Base-by-base conservation (phyloP, 2,888 invertebrate genomes). In the Sipunculus nudus region DNA sequence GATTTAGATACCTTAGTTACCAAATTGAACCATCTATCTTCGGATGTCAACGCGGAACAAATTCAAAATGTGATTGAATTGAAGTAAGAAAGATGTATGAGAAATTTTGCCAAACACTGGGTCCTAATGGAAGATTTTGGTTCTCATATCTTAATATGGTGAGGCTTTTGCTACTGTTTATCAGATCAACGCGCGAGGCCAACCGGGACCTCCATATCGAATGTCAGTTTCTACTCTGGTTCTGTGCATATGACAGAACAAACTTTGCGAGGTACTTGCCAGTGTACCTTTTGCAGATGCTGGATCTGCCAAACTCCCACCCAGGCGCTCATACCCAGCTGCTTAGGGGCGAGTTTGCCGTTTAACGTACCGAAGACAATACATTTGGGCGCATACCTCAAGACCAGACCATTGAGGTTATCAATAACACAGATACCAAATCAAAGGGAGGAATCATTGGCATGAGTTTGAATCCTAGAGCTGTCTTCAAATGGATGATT, bases 401-500 rank as follows among this genome's bases (percentile, higher is more conserved):
- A 19, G 43, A 43, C 19, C 43, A 43, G 21, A 43, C 43, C 10
- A 43, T 43, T 19, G 43, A 43, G 19, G 21, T 43, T 13, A 43
- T 21, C 21, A 10, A 16, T 19, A 43, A 43, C 43, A 43, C 10
- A 21, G n/a, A n/a, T n/a, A n/a, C n/a, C n/a, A n/a, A n/a, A n/a
- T n/a, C n/a, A n/a, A n/a, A n/a, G n/a, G n/a, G 43, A 16, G 43
- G 43, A 43, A 43, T 43, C 21, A 43, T 43, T 43, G 43, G 43
- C 8, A 43, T 43, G 43, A 43, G 43, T 43, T 21, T 43, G 43
- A 43, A 43, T 8, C 43, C 43, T 16, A 21, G 8, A 43, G 43
- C 43, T 43, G 43, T 43, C 21, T 16, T 16, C 21, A 43, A 43
- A 21, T 43, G 43, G 43, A 43, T 43, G n/a, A n/a, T n/a, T n/a